Evolutionary conservation across 1,140 invertebrate species (phyloP), one percentile per base, ranked within the genome.

Genomic region (Danaus melanippus): DNA sequence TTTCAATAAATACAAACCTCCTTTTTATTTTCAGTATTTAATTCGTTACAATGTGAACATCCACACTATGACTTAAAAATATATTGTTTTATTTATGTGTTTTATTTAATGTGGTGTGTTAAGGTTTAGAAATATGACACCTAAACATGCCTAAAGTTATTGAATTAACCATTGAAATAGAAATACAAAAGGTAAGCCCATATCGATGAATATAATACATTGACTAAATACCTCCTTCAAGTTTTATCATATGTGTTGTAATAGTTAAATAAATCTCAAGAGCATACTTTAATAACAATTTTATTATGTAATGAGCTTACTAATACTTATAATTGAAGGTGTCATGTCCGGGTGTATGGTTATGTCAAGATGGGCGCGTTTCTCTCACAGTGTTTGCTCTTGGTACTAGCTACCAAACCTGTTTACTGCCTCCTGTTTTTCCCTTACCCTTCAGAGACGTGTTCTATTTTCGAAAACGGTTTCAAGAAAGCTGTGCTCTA

Each of bases 281-380:
- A 4, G 21, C 7, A 32, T 32, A 32, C 6, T 32, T 32, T 32
- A 3, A 32, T 32, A 5, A 32, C 21, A 32, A 32, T 32, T 32
- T 32, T 32, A 32, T 32, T 32, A 32, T 32, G 15, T 15, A 15
- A 15, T 15, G 1, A 15, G 1, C 15, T 15, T 15, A 15, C 15
- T 15, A 15, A 15, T 49, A 17, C n/a, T 46, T 46, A 15, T 40
- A 21, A 43, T 54, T 61, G 41, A 60, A 93, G 92, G 86, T 93
- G 21, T 91, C 91, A 59, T 93, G 92, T 84, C 92, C 92, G 9
- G 92, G 92, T 39, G 92, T 93, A 32, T 93, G 92, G 91, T 66
- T 93, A 1, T 93, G 92, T 79, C 90, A 91, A 51, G 92, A 91
- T 79, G 92, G 92, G 2, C 89, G 89, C 72, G 88, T 93, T 9